These are phyloP conservation scores for Tretioscincus oriximinensis DNA, from an alignment of 2,113 vertebrate species.

Conservation along the genomic window DNA sequence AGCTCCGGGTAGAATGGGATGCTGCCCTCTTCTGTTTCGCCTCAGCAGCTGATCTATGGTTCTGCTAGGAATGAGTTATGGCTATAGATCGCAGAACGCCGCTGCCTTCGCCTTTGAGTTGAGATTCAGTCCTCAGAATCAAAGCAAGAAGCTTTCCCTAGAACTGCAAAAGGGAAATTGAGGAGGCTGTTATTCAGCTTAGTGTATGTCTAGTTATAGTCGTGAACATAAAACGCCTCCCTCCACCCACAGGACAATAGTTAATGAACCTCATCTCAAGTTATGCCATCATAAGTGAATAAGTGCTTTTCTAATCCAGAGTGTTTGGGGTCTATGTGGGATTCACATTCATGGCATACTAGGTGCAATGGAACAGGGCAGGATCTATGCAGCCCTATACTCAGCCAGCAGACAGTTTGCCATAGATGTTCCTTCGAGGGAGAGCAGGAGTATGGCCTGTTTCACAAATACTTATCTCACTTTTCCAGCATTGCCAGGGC, in stretches of 20 bases:
- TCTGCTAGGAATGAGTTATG: neutral
- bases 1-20: neutral
- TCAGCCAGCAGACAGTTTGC: too few species aligned
- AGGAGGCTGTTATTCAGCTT: neutral
- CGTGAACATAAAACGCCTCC: neutral
- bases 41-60: conserved; percentile 6
- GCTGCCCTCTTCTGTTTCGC: conserved; percentile 19
- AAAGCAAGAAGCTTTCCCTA: neutral
- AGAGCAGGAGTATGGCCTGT: too few species aligned
- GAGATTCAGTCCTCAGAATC: neutral
- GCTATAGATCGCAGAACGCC: neutral
- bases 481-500: too few species aligned
- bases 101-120: neutral
- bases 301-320: too few species aligned
- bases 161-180: neutral
- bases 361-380: too few species aligned
- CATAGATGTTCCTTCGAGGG: too few species aligned
- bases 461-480: too few species aligned
- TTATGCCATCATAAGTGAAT: too few species aligned
- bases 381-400: too few species aligned
- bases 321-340: too few species aligned
- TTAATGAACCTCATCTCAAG: neutral
- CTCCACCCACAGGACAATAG: neutral
- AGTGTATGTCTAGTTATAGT: neutral
- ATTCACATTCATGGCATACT: too few species aligned